Percentiles rank a stretch among this genome's conserved stretches.
phyloP scores from a whole-genome alignment of 2,888 invertebrate species.

The Dryobotodes eremita region DNA sequence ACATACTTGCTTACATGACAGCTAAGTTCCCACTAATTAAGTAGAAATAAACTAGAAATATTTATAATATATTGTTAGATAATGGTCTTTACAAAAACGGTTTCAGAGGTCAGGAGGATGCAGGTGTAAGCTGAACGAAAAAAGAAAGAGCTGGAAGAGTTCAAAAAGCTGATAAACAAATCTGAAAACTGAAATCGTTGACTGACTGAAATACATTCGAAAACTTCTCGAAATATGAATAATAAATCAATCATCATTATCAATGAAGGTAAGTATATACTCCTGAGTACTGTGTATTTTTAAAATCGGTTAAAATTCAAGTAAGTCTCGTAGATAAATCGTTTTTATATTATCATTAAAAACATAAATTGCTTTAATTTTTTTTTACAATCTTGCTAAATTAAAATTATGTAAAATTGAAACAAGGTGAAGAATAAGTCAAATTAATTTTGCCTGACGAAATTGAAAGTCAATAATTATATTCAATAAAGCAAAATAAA shows the following conservation, averaged over 20 bases:
- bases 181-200: not conserved
- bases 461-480: slow-evolving; percentile 28
- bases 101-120: not conserved
- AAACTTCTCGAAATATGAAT: not conserved
- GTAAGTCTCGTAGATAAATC: not conserved
- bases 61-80: not conserved
- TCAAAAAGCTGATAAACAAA: not conserved
- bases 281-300: not conserved
- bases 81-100: too few species aligned
- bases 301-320: not conserved
- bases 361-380: not conserved
- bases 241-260: not conserved
- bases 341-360: not conserved
- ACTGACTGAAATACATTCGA: not conserved
- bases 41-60: not conserved
- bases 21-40: slow-evolving; percentile 29
- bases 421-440: slow-evolving; percentile 7
- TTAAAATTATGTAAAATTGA: not conserved
- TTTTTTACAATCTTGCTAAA: not conserved
- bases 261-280: not conserved
- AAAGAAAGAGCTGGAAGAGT: not conserved
- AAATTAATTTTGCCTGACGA: slow-evolving; percentile 1
- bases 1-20: slow-evolving; percentile 22
- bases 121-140: not conserved
- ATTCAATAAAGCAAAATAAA: slow-evolving; percentile 1